phyloP scores from a whole-genome alignment of 2,888 invertebrate species.

The Cheilosia scutellata region DNA sequence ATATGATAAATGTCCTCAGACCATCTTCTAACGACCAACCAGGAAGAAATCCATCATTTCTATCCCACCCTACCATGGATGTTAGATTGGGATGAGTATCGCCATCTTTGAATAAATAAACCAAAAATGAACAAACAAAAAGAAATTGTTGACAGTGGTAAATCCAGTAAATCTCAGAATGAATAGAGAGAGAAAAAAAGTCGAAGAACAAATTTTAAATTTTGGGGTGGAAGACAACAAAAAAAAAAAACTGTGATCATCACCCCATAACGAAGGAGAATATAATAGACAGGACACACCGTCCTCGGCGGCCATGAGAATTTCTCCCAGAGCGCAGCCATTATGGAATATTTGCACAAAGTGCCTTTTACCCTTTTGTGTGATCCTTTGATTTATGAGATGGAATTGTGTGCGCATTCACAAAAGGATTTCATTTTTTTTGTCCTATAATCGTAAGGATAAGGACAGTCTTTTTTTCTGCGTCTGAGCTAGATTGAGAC shows the following conservation, averaged over 20 bases:
- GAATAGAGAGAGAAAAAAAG: slow-evolving; percentile 27
- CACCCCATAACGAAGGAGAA: slow-evolving; percentile 57
- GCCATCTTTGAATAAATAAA: slow-evolving; percentile 69
- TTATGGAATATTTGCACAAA: slow-evolving; percentile 74
- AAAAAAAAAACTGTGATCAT: slow-evolving; percentile 45
- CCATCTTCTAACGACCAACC: slow-evolving; percentile 65
- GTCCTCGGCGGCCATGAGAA: slow-evolving; percentile 68
- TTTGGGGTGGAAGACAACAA: slow-evolving; percentile 51
- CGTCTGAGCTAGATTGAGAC: slow-evolving; percentile 56
- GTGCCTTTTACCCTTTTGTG: slow-evolving; percentile 70
- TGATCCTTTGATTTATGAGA: slow-evolving; percentile 72
- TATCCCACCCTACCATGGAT: slow-evolving; percentile 61
- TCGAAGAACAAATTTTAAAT: slow-evolving; percentile 21
- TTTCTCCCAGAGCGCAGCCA: slow-evolving; percentile 62
- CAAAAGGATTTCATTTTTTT: slow-evolving; percentile 48
- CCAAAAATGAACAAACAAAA: slow-evolving; percentile 6
- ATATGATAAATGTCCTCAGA: slow-evolving; percentile 67
- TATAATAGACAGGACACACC: slow-evolving; percentile 47
- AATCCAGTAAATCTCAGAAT: slow-evolving; percentile 67
- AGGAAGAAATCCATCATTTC: slow-evolving; percentile 73
- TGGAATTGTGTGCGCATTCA: slow-evolving; percentile 63
- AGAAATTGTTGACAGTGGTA: slow-evolving; percentile 59
- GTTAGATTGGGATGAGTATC: slow-evolving; percentile 43
- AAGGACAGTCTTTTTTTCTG: neutral
- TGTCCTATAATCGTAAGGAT: slow-evolving; percentile 27